Conservation (phyloP, 1,140 invertebrate genomes). For the Medauroidea extradentata region DNA sequence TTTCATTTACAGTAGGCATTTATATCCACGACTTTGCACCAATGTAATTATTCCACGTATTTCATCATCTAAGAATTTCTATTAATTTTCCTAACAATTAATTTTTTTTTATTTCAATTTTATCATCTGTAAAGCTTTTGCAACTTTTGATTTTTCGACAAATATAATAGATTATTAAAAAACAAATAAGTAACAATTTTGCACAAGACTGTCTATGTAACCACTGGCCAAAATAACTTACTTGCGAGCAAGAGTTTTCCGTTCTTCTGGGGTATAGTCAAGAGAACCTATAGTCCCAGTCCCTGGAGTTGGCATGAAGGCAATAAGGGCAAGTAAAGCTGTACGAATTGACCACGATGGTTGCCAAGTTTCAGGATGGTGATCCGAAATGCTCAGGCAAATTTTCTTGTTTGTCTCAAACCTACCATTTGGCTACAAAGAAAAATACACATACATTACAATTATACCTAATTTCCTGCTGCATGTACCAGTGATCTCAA, state of each 20-base stretch:
- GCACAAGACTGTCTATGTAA: not conserved
- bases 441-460: conserved; percentile 1
- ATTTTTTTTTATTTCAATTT: too few relatives aligned
- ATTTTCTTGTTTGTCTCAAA: conserved; percentile 96
- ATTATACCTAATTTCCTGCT: too few relatives aligned
- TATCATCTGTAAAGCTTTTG: too few relatives aligned
- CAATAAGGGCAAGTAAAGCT: conserved; percentile 85
- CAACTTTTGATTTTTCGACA: too few relatives aligned
- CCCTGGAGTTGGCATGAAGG: conserved; percentile 89
- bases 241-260: conserved; percentile 76
- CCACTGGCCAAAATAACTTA: conserved; percentile 32
- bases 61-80: too few relatives aligned
- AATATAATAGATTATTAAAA: not conserved
- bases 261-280: conserved; percentile 80
- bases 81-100: too few relatives aligned
- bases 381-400: conserved; percentile 93
- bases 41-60: too few relatives aligned
- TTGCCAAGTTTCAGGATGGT: conserved; percentile 96
- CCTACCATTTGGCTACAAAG: conserved; percentile 80
- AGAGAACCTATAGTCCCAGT: conserved; percentile 86
- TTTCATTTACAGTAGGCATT: not conserved
- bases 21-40: too few relatives aligned
- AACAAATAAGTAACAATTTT: not conserved
- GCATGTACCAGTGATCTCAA: not conserved
- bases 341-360: conserved; percentile 96